Percentiles rank a stretch among this genome's conserved stretches.
Conservation (phyloP, 1,140 invertebrate species). For the Drosophila pseudoananassae region DNA sequence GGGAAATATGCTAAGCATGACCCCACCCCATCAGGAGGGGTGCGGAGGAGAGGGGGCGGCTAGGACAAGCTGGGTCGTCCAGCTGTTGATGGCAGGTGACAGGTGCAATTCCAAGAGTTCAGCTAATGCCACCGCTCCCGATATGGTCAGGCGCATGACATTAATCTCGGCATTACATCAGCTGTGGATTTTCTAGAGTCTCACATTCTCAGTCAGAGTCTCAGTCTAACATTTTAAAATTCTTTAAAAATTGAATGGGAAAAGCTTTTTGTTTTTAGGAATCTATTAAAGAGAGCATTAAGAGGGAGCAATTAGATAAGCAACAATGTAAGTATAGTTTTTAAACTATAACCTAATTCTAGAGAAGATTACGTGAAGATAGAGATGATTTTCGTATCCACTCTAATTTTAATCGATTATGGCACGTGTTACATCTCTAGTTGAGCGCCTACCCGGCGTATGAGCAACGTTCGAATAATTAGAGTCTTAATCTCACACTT, state of each 20-base stretch:
- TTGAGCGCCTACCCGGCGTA: no score
- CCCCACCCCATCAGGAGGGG: constrained; percentile 34
- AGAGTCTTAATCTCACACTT: no score
- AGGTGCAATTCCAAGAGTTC: constrained; percentile 54
- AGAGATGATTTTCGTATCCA: no score
- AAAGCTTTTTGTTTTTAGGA: not conserved
- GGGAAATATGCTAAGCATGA: constrained; percentile 69
- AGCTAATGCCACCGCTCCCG: constrained; percentile 9
- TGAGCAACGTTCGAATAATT: no score
- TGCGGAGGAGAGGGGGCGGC: not conserved
- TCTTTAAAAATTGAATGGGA: not conserved
- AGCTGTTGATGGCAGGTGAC: constrained; percentile 55
- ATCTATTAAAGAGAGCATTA: not conserved
- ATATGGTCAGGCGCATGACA: constrained; percentile 49
- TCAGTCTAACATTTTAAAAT: not conserved
- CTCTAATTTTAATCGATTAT: no score
- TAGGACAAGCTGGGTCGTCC: not conserved
- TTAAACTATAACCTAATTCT: no score
- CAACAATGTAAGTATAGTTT: no score
- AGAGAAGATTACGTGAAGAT: no score
- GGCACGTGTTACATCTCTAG: no score
- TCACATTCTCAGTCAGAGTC: no score
- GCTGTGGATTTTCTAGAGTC: constrained; percentile 16
- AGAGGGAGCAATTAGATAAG: no score
- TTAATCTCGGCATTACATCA: constrained; percentile 72